Evolutionary conservation across 2,888 invertebrate genomes (phyloP).

Genomic region (Biston stratarius): DNA sequence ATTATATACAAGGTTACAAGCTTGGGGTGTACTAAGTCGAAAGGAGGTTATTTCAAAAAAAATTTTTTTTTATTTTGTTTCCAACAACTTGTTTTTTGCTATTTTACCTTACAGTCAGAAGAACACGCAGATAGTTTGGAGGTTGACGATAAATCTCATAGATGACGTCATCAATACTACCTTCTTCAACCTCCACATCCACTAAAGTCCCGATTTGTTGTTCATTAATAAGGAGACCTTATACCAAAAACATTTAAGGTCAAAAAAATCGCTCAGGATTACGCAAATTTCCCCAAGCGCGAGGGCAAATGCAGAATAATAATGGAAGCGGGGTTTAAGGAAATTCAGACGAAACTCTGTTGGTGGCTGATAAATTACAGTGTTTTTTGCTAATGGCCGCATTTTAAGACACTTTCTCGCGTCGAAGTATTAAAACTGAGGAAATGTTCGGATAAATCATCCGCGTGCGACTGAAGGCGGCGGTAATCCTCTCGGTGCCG

Average conservation of each 20-base stretch:
- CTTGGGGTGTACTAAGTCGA: no score
- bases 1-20: background rate
- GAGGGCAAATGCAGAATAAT: conserved; percentile 72
- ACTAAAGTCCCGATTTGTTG: no score
- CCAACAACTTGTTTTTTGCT: background rate
- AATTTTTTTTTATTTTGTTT: no score
- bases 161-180: no score
- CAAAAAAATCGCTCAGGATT: conserved; percentile 68
- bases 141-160: no score
- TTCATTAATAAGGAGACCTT: conserved; percentile 20
- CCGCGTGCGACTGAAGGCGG: conserved; percentile 28
- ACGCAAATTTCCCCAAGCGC: conserved; percentile 67
- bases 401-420: conserved; percentile 59
- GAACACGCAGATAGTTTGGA: no score
- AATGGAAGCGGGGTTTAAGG: conserved; percentile 71
- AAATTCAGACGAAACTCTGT: conserved; percentile 66
- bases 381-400: conserved; percentile 76
- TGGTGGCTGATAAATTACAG: conserved; percentile 79
- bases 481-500: conserved; percentile 18
- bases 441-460: conserved; percentile 42
- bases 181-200: no score
- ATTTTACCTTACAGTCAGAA: no score
- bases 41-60: no score
- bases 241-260: conserved; percentile 41
- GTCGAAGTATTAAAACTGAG: conserved; percentile 53